phyloP scores from a whole-genome alignment of 1,140 invertebrate genomes.

The Drosophila leontia region DNA sequence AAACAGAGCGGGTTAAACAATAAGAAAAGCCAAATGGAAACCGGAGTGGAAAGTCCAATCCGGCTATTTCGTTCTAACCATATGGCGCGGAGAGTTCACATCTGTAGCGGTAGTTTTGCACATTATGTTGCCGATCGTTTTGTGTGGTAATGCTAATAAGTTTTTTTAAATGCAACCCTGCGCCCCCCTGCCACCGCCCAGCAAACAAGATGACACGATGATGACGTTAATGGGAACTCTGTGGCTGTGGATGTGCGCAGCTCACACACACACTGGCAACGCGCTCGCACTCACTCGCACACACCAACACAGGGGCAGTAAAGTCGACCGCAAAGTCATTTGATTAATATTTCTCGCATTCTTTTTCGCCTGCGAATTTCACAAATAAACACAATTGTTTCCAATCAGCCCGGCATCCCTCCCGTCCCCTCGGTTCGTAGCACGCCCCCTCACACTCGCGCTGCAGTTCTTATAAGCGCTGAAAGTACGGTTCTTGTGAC shows the following conservation, averaged over 20 bases:
- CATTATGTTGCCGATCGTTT: slow-evolving; percentile 36
- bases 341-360: slow-evolving; percentile 71
- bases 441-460: slow-evolving; percentile 24
- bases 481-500: slow-evolving; percentile 77
- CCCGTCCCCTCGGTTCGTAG: neutral
- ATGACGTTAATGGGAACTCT: slow-evolving; percentile 83
- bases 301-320: slow-evolving; percentile 50
- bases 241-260: slow-evolving; percentile 62
- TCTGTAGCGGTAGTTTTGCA: slow-evolving; percentile 24
- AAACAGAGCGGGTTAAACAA: slow-evolving; percentile 49
- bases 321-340: slow-evolving; percentile 80
- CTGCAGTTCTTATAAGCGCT: slow-evolving; percentile 51
- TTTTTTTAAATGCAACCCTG: slow-evolving; percentile 78
- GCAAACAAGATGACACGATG: slow-evolving; percentile 84
- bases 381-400: slow-evolving; percentile 73
- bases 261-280: slow-evolving; percentile 57
- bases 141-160: slow-evolving; percentile 46
- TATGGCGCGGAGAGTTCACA: slow-evolving; percentile 56
- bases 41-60: slow-evolving; percentile 35
- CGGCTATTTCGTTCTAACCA: slow-evolving; percentile 47
- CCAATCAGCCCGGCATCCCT: slow-evolving; percentile 45
- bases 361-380: slow-evolving; percentile 72
- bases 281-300: slow-evolving; percentile 48
- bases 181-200: slow-evolving; percentile 37
- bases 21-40: slow-evolving; percentile 28